Percentiles rank a stretch among this genome's conserved stretches.
phyloP scores from a whole-genome alignment of 2,888 invertebrate species.

The Eledona agricola region DNA sequence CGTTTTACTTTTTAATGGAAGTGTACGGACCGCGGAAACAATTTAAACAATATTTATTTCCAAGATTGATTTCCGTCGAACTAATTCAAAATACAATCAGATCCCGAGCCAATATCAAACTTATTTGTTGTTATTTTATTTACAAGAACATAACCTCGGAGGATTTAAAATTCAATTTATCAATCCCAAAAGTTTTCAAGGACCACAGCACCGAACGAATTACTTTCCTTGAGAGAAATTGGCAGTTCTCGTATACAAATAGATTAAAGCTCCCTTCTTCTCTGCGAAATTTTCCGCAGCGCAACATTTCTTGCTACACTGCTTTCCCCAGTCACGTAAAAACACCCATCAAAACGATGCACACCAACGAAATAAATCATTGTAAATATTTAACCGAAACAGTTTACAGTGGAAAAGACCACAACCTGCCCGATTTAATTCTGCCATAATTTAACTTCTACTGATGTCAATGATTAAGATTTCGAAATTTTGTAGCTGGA shows the following conservation, averaged over 20 bases:
- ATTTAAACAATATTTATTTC: constrained; percentile 28
- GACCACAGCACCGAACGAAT: constrained; percentile 25
- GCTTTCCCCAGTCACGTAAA: too few species aligned
- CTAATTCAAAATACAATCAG: constrained; percentile 33
- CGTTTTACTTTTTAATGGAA: constrained; percentile 31
- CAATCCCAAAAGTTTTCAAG: constrained; percentile 39
- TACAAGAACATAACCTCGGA: constrained; percentile 40
- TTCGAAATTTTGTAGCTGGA: too few species aligned
- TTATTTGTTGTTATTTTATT: constrained; percentile 38
- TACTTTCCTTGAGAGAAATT: constrained; percentile 26
- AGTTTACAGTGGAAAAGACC: too few species aligned
- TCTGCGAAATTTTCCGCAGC: too few species aligned
- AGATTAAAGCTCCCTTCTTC: too few species aligned
- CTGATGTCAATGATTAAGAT: too few species aligned
- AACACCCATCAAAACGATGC: too few species aligned
- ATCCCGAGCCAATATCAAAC: constrained; percentile 27
- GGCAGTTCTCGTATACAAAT: constrained; percentile 21
- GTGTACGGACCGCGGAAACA: constrained; percentile 24
- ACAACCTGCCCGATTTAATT: too few species aligned
- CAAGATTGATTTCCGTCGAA: constrained; percentile 10
- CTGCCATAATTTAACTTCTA: too few species aligned
- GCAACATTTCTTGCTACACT: too few species aligned
- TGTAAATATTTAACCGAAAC: too few species aligned
- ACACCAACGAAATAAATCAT: too few species aligned
- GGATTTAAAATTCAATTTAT: constrained; percentile 42